Evolutionary conservation across 2,797 vertebrate genomes (phyloP), one percentile per base, ranked within the genome.

Genomic region (Meda fulgida): DNA sequence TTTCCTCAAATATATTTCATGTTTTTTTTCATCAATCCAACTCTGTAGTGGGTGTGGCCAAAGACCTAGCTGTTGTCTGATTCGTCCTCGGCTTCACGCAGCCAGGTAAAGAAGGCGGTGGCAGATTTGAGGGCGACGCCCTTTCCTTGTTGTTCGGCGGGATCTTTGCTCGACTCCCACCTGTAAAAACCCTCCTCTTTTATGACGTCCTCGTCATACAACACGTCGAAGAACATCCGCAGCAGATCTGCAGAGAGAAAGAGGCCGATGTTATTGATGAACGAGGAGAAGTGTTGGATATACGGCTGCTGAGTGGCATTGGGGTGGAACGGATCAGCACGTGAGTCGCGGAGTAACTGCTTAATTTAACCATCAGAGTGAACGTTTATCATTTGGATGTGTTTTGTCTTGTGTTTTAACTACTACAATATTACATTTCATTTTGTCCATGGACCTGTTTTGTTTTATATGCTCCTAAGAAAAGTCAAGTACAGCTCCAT

Each of bases 111-210:
- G 94, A 99, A 99, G 90, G 96, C 95, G 0, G 98, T 99, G 92
- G 98, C 97, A 0, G 98, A 99, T 92, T 99, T 99, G 81, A 99
- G 97, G 84, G 98, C 98, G 55, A 99, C 98, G 0, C 98, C 98
- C 87, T 99, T 99, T 78, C 98, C 98, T 93, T 95, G 97, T 93
- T 97, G 97, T 92, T 99, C 98, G 0, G 97, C 95, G 0, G 95
- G 93, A 91, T 99, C 98, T 92, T 99, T 99, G 94, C 98, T 97
- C 0, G 95, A 95, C 93, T 99, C 98, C 98, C 98, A 99, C 88
- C 97, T 96, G 93, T 98, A 98, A 93, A 99, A 99, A 78, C 96
- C 96, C 5, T 99, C 97, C 92, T 99, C 98, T 91, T 97, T 98
- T 86, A 99, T 97, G 86, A 99, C 96, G 0, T 99, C 98, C 91